Base-by-base conservation (phyloP, 64 coral and sea anemone genomes). In the Pocillopora damicornis region DNA sequence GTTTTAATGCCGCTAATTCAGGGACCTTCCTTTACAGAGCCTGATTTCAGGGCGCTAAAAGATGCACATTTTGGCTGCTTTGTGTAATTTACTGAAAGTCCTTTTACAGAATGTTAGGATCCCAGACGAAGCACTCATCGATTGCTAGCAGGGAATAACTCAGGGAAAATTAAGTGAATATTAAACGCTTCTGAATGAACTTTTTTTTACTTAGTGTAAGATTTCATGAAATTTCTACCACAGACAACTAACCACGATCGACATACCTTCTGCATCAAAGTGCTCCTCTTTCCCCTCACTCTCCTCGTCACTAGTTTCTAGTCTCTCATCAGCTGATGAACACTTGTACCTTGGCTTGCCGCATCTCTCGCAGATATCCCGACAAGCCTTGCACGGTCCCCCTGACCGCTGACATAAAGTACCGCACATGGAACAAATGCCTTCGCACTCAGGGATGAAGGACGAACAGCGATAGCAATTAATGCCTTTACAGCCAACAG, bases 301-400 rank as follows among this genome's bases (percentile, higher is more conserved):
- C 11, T 74, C 89, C 25, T 91, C 61, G 56, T 91, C 75, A 17
- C 51, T 87, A 35, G 62, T 20, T 15, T 35, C 75, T 38, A 58
- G 63, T 61, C 15, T 63, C 26, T 87, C 26, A 13, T 9, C 61
- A 73, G 26, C 74, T 25, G 90, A 92, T 64, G 76, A 58, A 30
- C 90, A 92, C 34, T 60, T 92, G 30, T 60, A 80, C 37, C 62
- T 86, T 15, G 83, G 75, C 56, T 87, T 87, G 22, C 83, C 75
- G 73, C 90, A 92, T 1, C 14, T 35, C 17, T 92, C 83, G 61
- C 90, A 92, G 9, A 86, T 78, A 80, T 92, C 82, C 75, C 90
- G 82, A 23, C 90, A 92, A n/a, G 73, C 90, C 69, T 20, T 87
- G 75, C 90, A 92, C 36, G 90, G 90, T 14, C 78, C 75, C 36